Evolutionary conservation across 2,888 invertebrate genomes (phyloP).

Genomic region (Blera fallax): DNA sequence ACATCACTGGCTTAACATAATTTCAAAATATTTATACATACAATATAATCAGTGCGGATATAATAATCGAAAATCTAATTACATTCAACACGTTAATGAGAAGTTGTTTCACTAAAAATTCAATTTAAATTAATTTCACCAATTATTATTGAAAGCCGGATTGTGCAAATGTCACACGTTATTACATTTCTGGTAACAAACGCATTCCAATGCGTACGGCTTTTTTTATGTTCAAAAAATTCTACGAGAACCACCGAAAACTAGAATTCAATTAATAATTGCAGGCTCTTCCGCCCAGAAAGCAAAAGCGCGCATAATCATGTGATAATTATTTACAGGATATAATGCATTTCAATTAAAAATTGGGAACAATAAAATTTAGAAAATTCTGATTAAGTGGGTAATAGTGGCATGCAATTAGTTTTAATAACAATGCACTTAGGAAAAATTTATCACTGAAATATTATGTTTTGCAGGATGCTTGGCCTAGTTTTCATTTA

Average conservation of each 20-base stretch:
- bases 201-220: background rate
- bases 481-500: too few species aligned
- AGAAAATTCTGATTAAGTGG: background rate
- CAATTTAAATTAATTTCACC: conserved; percentile 23
- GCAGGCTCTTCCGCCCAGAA: background rate
- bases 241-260: background rate
- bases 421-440: background rate
- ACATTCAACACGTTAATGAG: background rate
- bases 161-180: background rate
- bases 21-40: background rate
- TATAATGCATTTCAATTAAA: background rate
- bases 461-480: too few species aligned
- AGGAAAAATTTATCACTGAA: too few species aligned
- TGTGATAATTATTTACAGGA: background rate
- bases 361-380: background rate
- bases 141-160: background rate
- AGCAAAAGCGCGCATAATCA: too few species aligned
- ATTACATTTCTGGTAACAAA: background rate
- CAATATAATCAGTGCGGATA: background rate
- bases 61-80: background rate
- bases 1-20: background rate
- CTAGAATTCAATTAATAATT: background rate
- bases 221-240: too few species aligned
- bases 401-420: background rate
- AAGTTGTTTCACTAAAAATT: conserved; percentile 12